Evolutionary conservation across 2,888 invertebrate species (phyloP).

Genomic region (Vannuccia rotundouncinata): DNA sequence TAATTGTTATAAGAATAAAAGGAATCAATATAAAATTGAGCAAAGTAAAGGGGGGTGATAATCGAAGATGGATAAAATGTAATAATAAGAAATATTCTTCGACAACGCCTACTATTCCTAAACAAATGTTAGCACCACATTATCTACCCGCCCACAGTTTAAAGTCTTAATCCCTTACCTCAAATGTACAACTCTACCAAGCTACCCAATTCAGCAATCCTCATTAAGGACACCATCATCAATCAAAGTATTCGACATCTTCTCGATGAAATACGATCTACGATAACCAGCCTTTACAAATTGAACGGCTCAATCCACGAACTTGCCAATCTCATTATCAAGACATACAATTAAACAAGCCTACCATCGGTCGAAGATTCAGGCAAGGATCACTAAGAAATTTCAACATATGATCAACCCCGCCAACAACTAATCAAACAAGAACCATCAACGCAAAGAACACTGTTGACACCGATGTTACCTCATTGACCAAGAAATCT

Average conservation of each 20-base stretch:
- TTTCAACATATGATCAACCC: background rate
- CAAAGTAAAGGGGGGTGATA: no score
- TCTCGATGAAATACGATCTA: background rate
- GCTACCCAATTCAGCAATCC: background rate
- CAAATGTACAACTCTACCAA: background rate
- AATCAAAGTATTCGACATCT: background rate
- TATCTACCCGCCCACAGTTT: background rate
- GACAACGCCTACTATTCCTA: conserved; percentile 4
- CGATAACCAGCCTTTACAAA: conserved; percentile 6
- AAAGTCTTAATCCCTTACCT: background rate
- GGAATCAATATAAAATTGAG: no score
- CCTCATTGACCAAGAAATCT: no score
- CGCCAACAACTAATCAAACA: no score
- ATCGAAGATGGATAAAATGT: background rate
- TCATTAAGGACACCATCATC: background rate
- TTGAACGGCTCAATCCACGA: background rate
- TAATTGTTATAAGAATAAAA: no score
- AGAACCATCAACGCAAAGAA: no score
- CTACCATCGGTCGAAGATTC: background rate
- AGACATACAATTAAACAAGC: background rate
- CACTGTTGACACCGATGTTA: no score
- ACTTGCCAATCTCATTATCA: conserved; percentile 8
- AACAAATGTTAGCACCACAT: background rate
- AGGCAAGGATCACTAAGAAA: background rate
- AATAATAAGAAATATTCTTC: background rate